These are phyloP conservation scores for Ganaspis brasiliensis DNA, from an alignment of 2,888 invertebrate species.

Conservation along the genomic window DNA sequence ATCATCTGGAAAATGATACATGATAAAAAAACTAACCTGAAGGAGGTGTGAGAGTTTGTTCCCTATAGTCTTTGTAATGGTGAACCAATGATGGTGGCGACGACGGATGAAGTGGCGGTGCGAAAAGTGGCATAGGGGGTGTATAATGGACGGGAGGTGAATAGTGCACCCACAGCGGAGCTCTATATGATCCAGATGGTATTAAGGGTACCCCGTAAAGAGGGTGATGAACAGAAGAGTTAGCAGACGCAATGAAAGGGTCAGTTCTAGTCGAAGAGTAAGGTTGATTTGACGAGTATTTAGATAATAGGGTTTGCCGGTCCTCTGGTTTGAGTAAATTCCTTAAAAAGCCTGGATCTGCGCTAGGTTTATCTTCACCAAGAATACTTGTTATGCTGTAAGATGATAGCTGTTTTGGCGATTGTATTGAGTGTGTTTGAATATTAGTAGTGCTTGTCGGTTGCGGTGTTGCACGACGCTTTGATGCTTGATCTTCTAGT, in stretches of 20 bases:
- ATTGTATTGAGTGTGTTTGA: slow-evolving; percentile 66
- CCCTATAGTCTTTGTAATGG: slow-evolving; percentile 80
- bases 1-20: too few relatives aligned
- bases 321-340: slow-evolving; percentile 78
- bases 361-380: slow-evolving; percentile 84
- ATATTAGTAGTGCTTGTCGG: slow-evolving; percentile 62
- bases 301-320: slow-evolving; percentile 69
- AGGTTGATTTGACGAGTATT: slow-evolving; percentile 76
- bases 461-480: slow-evolving; percentile 81
- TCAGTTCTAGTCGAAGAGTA: slow-evolving; percentile 75
- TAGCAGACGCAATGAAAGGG: slow-evolving; percentile 73
- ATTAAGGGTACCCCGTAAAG: slow-evolving; percentile 79
- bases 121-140: slow-evolving; percentile 78
- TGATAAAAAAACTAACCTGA: too few relatives aligned
- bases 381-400: slow-evolving; percentile 93
- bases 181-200: slow-evolving; percentile 81
- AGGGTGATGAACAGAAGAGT: slow-evolving; percentile 75
- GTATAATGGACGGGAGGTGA: slow-evolving; percentile 81
- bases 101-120: slow-evolving; percentile 73
- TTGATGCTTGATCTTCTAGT: slow-evolving; percentile 86
- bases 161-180: slow-evolving; percentile 82
- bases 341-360: slow-evolving; percentile 77
- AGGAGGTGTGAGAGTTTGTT: slow-evolving; percentile 79
- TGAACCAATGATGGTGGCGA: slow-evolving; percentile 75
- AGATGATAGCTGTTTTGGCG: slow-evolving; percentile 84